Conservation (phyloP, 2,888 invertebrate genomes). For the Cybosia mesomella region DNA sequence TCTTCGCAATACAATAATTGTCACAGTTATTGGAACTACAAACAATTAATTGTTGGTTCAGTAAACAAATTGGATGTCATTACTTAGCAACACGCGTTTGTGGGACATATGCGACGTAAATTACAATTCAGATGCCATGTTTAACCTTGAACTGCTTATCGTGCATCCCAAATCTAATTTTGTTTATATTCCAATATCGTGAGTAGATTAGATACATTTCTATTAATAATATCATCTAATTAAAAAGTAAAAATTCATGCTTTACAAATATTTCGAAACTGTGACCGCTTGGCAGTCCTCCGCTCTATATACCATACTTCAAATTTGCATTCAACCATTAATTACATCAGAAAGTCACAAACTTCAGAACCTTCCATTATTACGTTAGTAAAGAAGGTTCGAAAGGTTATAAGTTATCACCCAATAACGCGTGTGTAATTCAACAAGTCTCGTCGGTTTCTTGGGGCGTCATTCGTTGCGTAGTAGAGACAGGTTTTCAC, state of each 20-base stretch:
- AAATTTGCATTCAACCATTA: neutral
- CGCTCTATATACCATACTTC: too few relatives aligned
- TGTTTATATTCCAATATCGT: neutral
- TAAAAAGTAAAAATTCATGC: too few relatives aligned
- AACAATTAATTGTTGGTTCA: constrained; percentile 9
- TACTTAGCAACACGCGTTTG: constrained; percentile 36
- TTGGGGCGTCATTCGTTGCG: constrained; percentile 23
- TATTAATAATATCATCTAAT: too few relatives aligned
- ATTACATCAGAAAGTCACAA: constrained; percentile 8
- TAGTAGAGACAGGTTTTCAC: constrained; percentile 26
- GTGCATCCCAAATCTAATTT: constrained; percentile 39
- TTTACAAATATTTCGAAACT: too few relatives aligned
- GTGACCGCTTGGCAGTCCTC: too few relatives aligned
- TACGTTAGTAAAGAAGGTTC: constrained; percentile 39
- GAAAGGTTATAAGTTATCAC: constrained; percentile 24
- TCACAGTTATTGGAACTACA: neutral
- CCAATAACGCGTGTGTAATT: constrained; percentile 39
- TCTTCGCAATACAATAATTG: neutral
- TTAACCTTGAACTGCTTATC: constrained; percentile 26
- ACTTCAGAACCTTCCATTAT: constrained; percentile 17
- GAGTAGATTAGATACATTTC: too few relatives aligned
- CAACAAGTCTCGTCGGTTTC: constrained; percentile 57
- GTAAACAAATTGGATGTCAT: constrained; percentile 36
- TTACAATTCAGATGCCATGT: constrained; percentile 35
- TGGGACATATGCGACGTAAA: constrained; percentile 34